Base-by-base conservation (phyloP, 2,888 invertebrate species). In the Drosophila maculinotata region DNA sequence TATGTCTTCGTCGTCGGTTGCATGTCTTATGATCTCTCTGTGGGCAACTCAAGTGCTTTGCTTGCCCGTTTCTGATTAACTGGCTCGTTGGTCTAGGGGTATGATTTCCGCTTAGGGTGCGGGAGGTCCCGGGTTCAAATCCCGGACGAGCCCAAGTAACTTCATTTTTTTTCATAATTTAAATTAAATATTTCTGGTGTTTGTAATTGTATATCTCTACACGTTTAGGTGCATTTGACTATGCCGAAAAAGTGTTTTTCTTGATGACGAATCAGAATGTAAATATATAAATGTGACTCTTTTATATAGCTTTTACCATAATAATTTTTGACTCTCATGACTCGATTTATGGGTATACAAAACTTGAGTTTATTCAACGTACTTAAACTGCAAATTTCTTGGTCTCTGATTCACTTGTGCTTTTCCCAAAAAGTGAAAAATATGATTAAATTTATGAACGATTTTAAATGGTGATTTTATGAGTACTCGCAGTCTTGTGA, bases 51-150 rank as follows among this genome's bases (percentile, higher is more conserved):
- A 66, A 62, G 17, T 63, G n/a, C 26, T 26, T 17, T 25, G 17
- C 15, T 42, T 31, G 23, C 14, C 8, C 1, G 0, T 0, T 0
- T 3, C 0, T 1, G 1, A 0, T 2, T 45, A 87, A 44, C 71
- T 71, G 90, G 90, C 90, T 90, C 90, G 90, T 90, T 91, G 90
- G 91, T 92, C 92, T 92, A 91, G 91, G 91, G 92, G 91, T 91
- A 92, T 92, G 92, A 92, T 92, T 92, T 91, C 91, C 92, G 92
- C 92, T 92, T 92, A 91, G 91, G 91, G 92, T 91, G 92, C 92
- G 92, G 91, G 91, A 91, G 91, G 91, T 91, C 92, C 91, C 91
- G 91, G 92, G 91, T 91, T 91, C 91, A 91, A 91, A 90, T 92
- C 92, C 92, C 91, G 91, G 91, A 91, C 91, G 91, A 91, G 91